phyloP scores from a whole-genome alignment of 2,797 vertebrate species.

The Lerista edwardsae region DNA sequence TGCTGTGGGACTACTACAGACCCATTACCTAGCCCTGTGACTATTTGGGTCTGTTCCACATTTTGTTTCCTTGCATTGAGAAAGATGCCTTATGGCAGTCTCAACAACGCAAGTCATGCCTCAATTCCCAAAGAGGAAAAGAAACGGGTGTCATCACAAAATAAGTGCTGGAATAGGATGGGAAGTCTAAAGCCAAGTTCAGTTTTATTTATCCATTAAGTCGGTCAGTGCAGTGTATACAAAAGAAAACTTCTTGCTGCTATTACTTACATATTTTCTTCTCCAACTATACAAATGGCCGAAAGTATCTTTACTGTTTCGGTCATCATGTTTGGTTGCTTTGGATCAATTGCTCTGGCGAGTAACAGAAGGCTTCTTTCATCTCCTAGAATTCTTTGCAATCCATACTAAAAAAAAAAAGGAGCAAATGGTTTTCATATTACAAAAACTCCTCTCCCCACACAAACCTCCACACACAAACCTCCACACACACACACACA shows the following conservation, averaged over 20 bases:
- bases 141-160: neutral
- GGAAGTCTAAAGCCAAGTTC: too few species aligned
- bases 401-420: slow-evolving; percentile 81
- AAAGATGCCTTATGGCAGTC: neutral
- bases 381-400: slow-evolving; percentile 94
- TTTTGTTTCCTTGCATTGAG: neutral
- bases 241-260: neutral
- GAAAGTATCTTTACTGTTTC: slow-evolving; percentile 98
- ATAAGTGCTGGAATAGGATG: too few species aligned
- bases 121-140: neutral
- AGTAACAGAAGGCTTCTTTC: slow-evolving; percentile 90
- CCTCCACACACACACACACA: too few species aligned
- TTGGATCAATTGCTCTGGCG: slow-evolving; percentile 93
- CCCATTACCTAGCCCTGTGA: neutral
- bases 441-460: neutral
- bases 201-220: too few species aligned
- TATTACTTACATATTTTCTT: slow-evolving; percentile 92
- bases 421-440: neutral
- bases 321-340: slow-evolving; percentile 96
- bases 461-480: neutral
- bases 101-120: neutral
- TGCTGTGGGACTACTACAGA: too few species aligned
- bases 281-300: slow-evolving; percentile 94
- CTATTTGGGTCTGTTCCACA: neutral
- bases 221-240: neutral